Percentiles rank a stretch among this genome's conserved stretches.
Evolutionary conservation across 2,113 vertebrate genomes (phyloP).

Genomic region (Parotia lawesii): DNA sequence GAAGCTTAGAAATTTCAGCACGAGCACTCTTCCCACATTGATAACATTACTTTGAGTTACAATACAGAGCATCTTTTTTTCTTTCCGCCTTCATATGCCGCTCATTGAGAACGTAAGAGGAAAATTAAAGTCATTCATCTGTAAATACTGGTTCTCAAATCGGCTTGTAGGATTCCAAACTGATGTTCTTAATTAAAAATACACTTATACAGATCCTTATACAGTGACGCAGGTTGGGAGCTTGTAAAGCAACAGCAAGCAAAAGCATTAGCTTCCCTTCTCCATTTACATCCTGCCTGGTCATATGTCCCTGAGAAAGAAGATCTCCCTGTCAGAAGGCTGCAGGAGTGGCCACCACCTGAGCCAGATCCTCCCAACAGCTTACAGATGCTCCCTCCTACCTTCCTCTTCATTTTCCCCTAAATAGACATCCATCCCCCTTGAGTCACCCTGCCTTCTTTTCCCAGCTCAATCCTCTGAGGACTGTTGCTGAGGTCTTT

Average conservation of each 20-base stretch:
- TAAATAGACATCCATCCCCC: not conserved
- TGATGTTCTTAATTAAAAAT: slow-evolving; percentile 30
- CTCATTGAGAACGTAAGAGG: not conserved
- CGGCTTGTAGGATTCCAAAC: slow-evolving; percentile 20
- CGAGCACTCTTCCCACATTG: not conserved
- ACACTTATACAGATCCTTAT: not conserved
- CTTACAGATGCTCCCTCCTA: not conserved
- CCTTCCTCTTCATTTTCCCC: not conserved
- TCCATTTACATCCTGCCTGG: not conserved
- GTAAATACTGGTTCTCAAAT: slow-evolving; percentile 3
- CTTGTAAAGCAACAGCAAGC: not conserved
- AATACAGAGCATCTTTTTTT: not conserved
- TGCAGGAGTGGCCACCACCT: not conserved
- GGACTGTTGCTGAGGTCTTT: not conserved
- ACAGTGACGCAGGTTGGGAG: not conserved
- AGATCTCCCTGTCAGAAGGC: not conserved
- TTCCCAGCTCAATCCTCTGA: not conserved
- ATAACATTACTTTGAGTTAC: not conserved
- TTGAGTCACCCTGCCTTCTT: not conserved
- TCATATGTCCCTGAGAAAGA: not conserved
- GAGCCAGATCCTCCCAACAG: not conserved
- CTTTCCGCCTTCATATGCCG: not conserved
- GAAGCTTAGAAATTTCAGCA: not conserved
- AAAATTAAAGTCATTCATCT: not conserved
- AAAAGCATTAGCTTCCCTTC: not conserved